Base-by-base conservation (phyloP, 2,888 invertebrate species). In the Drosophila anomelani region DNA sequence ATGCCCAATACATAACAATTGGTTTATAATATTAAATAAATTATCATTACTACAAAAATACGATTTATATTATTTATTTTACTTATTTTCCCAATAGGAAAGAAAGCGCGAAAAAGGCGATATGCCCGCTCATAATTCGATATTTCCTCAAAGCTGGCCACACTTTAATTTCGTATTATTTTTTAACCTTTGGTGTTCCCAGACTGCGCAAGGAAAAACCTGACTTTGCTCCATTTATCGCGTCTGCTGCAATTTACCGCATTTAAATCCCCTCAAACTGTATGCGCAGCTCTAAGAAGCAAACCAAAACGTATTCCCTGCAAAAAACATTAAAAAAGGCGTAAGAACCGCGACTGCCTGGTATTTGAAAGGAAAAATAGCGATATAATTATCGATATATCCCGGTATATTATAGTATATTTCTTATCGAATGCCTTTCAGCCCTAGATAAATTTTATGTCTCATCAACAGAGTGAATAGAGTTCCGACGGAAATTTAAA, bases 401-500 rank as follows among this genome's bases (percentile, higher is more conserved):
- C 13, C 32, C 1, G 49, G 49, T 49, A 41, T 41, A n/a, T n/a
- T 39, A 8, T n/a, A 39, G 39, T 39, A 39, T 39, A 32, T 60
- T 32, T 36, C 2, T 3, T 26, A 55, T 55, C 53, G 36, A 6
- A 2, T 26, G 32, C 7, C 23, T 36, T 9, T 57, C 57, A 38
- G 43, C 36, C 43, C 70, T 70, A 56, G 68, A 72, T 75, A 75
- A 58, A 66, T 41, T 47, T 29, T 34, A 54, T 49, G 62, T 51
- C 53, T 75, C 79, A 74, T 57, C 77, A 81, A 80, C 70, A 84
- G 81, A 72, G 66, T 26, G 34, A 69, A 47, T 71, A 64, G 73
- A 81, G 51, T 80, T 53, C 34, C 39, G 72, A 75, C 61, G 72
- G 67, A 57, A 73, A 81, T 83, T 83, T 83, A 86, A 83, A 86